phyloP scores from a whole-genome alignment of 2,888 invertebrate genomes.

The Muscina levida region DNA sequence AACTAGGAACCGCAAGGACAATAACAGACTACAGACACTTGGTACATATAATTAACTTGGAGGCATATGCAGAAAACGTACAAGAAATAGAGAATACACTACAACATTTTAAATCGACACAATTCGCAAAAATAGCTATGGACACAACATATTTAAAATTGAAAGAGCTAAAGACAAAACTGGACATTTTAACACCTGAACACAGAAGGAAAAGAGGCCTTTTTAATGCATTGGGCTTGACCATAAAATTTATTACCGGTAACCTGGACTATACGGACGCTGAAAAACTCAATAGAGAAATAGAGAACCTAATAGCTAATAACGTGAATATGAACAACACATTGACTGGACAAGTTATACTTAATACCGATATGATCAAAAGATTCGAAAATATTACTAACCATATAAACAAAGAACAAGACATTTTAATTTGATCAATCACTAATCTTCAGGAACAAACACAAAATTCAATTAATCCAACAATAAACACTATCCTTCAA shows the following conservation, averaged over 20 bases:
- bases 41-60: background rate
- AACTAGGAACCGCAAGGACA: too few relatives aligned
- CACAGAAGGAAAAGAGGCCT: slow-evolving; percentile 51
- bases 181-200: slow-evolving; percentile 7
- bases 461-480: too few relatives aligned
- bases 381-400: slow-evolving; percentile 61
- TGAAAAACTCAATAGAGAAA: slow-evolving; percentile 39
- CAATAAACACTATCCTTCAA: too few relatives aligned
- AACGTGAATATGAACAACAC: slow-evolving; percentile 39
- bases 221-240: too few relatives aligned
- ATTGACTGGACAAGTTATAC: slow-evolving; percentile 38
- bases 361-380: slow-evolving; percentile 58
- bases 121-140: too few relatives aligned
- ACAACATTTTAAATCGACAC: background rate
- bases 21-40: too few relatives aligned
- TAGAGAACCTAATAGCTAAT: slow-evolving; percentile 32
- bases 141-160: too few relatives aligned
- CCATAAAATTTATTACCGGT: too few relatives aligned
- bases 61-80: background rate
- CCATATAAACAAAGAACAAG: slow-evolving; percentile 60
- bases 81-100: slow-evolving; percentile 15
- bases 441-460: slow-evolving; percentile 46
- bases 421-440: slow-evolving; percentile 46
- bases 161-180: background rate
- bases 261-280: too few relatives aligned